Evolutionary conservation across 2,888 invertebrate species (phyloP).

Genomic region (Clunio marinus): DNA sequence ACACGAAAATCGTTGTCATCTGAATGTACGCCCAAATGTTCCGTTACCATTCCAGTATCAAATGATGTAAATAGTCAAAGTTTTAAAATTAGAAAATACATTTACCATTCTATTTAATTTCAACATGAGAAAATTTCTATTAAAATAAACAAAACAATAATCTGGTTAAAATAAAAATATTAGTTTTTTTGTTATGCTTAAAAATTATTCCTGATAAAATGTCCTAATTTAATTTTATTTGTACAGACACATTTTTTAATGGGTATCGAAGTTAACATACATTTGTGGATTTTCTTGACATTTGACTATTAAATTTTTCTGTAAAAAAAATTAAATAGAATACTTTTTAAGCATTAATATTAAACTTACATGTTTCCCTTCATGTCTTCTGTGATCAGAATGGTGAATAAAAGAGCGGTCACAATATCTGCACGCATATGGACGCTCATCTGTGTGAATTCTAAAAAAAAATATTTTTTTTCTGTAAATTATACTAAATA

Average conservation of each 20-base stretch:
- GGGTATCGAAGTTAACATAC: background rate
- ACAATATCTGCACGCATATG: conserved; percentile 3
- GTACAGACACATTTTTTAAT: too few species aligned
- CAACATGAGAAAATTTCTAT: too few species aligned
- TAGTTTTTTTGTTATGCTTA: too few species aligned
- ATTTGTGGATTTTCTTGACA: conserved; percentile 1
- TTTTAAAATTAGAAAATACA: too few species aligned
- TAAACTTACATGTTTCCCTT: background rate
- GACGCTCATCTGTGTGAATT: conserved; percentile 16
- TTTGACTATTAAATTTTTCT: background rate
- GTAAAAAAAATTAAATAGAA: background rate
- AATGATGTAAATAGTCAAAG: conserved; percentile 21
- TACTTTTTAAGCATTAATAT: background rate
- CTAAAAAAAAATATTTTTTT: too few species aligned
- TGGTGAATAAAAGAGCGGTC: conserved; percentile 11
- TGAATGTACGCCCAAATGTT: too few species aligned
- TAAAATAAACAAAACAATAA: too few species aligned
- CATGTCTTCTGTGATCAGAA: conserved; percentile 21
- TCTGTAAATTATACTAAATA: too few species aligned
- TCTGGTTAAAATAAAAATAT: too few species aligned
- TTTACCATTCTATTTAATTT: too few species aligned
- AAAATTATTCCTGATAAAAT: too few species aligned
- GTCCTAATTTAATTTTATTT: too few species aligned
- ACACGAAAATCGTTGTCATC: conserved; percentile 15
- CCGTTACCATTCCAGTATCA: background rate